Base-by-base conservation (phyloP, 2,113 vertebrate genomes). In the Rhinoptilus africanus region DNA sequence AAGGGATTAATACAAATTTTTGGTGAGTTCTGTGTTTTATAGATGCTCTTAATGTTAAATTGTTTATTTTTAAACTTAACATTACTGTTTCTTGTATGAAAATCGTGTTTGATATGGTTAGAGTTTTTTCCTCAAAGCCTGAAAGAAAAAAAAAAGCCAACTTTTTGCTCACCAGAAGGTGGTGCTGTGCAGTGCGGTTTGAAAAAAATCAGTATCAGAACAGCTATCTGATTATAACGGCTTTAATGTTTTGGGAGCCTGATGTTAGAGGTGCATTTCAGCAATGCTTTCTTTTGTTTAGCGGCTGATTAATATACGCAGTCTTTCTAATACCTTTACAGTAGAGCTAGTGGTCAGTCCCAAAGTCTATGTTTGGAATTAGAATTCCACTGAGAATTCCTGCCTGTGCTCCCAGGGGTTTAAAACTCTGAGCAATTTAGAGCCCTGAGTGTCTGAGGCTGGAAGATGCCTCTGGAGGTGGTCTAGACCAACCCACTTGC, bases 151-250 rank as follows among this genome's bases (percentile, higher is more conserved):
- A 32, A 50, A 73, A 37, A 47, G 16, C 15, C 27, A 75, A 5
- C 75, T 85, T 84, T 85, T 43, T 77, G 57, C 48, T 69, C 28
- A 59, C 97, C 98, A 98, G 97, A 90, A 98, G 98, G 95, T 98
- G 98, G 98, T 96, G 95, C 91, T 97, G 86, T 96, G 92, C 64
- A 68, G 93, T 60, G 74, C 64, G 45, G 37, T 92, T 97, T 97
- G 83, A 71, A 59, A 85, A 95, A 48, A 48, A 41, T 23, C 39
- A 2, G 3, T 12, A 1, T 50, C 21, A 6, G 32, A 74, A 1
- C 19, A 51, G 14, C 7, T 8, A 10, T 53, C 35, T 23, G 21
- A 13, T 39, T 23, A 14, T 19, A 35, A 26, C 47, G 1, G 0
- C 30, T 48, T 73, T n/a, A 10, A 1, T 13, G 30, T 41, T 14